phyloP scores from a whole-genome alignment of 2,888 invertebrate species.

The Herminia tarsipennalis region DNA sequence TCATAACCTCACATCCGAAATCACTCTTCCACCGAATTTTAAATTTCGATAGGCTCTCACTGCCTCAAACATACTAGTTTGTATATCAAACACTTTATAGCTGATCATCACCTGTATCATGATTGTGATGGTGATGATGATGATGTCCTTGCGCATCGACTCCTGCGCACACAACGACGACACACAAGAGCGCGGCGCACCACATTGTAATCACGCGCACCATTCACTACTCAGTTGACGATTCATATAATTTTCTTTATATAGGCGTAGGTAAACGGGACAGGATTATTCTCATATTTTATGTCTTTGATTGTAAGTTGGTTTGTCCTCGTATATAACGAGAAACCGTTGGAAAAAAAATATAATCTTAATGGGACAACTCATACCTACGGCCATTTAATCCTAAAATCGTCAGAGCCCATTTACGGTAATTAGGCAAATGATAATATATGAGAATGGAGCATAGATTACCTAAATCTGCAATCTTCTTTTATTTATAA shows the following conservation, averaged over 20 bases:
- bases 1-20: neutral
- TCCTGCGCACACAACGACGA: neutral
- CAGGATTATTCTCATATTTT: neutral
- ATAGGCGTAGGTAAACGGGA: neutral
- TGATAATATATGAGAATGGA: too few species aligned
- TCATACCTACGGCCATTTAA: too few species aligned
- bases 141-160: slow-evolving; percentile 1
- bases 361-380: too few species aligned
- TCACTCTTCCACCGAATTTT: too few species aligned
- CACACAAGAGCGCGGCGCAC: neutral
- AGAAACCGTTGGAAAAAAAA: too few species aligned
- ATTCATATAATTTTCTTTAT: neutral
- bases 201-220: neutral
- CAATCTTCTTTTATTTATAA: too few species aligned
- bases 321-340: too few species aligned
- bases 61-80: neutral
- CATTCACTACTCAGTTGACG: neutral
- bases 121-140: slow-evolving; percentile 1
- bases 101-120: slow-evolving; percentile 5
- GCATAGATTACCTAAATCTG: too few species aligned
- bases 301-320: neutral
- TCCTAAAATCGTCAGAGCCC: too few species aligned
- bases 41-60: too few species aligned
- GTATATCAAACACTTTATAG: neutral
- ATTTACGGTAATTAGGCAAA: too few species aligned